phyloP scores from a whole-genome alignment of 2,888 invertebrate species.

The Pycnomerus fuliginosus region DNA sequence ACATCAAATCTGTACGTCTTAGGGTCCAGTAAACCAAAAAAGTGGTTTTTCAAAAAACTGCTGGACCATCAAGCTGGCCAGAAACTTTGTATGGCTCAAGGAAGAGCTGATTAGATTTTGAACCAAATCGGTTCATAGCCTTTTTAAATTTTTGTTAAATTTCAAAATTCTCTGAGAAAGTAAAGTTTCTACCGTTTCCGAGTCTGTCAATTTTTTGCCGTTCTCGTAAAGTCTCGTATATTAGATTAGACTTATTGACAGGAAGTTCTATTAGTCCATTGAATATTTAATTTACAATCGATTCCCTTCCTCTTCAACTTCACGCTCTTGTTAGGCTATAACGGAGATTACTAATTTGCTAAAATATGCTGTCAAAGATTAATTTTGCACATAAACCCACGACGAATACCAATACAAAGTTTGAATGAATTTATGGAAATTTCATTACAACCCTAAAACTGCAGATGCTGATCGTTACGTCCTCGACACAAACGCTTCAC shows the following conservation, averaged over 20 bases:
- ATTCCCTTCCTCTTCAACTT: slow-evolving; percentile 7
- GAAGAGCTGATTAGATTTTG: no score
- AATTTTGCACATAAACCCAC: slow-evolving; percentile 23
- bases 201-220: no score
- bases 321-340: slow-evolving; percentile 9
- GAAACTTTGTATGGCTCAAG: no score
- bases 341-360: slow-evolving; percentile 20
- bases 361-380: slow-evolving; percentile 24
- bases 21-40: background rate
- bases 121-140: no score
- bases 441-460: slow-evolving; percentile 21
- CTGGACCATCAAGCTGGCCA: no score
- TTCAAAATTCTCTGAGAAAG: no score
- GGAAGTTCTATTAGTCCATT: slow-evolving; percentile 9
- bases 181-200: no score
- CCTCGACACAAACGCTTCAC: no score
- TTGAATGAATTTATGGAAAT: slow-evolving; percentile 23
- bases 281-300: slow-evolving; percentile 21
- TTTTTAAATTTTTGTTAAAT: no score
- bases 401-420: slow-evolving; percentile 15
- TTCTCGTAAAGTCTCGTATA: background rate
- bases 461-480: no score
- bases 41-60: background rate
- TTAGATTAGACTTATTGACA: slow-evolving; percentile 7
- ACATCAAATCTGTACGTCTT: no score